Base-by-base conservation (phyloP, 92 coral and sea anemone genomes). In the Desmophyllum pertusum region DNA sequence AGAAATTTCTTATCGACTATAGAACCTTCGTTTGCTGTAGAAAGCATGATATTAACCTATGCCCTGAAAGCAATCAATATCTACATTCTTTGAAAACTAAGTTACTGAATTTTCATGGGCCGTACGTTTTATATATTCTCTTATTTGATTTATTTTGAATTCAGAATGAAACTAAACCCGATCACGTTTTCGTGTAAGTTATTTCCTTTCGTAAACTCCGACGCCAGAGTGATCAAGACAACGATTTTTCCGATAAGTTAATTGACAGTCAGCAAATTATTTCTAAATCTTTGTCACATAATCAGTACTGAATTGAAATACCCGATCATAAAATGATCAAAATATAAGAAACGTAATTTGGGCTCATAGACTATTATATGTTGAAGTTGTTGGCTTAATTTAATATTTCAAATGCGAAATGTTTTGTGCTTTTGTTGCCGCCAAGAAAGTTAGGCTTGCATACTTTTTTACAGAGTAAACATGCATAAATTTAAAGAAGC, bases 51-150 rank as follows among this genome's bases (percentile, higher is more conserved):
- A 5, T 38, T 77, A 40, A 77, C 69, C 69, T 55, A 50, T 77
- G 37, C 35, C 31, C 25, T 38, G 14, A 3, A 10, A 19, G 70
- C 6, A 37, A 39, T 37, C 65, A 36, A 29, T 39, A 10, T 10
- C 50, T 57, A 6, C 48, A 77, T 55, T 77, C 48, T 77, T 57
- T 77, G 6, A 21, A 27, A 52, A 33, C 69, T 36, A 52, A 75
- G 78, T 17, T 45, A 30, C 14, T 7, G 33, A 14, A 13, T 41
- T 73, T 42, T 73, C 19, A 38, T 1, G 11, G 2, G 11, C 13
- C 40, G 0, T 18, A 25, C 30, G 5, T 39, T 39, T 23, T 21
- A 17, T n/a, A n/a, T n/a, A 37, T 0, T 3, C 6, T 73, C 57
- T 30, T 4, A 10, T 46, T 72, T 19, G 35, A 4, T 27, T 73